phyloP scores from a whole-genome alignment of 2,113 vertebrate species.

The Dipodomys stephensi region DNA sequence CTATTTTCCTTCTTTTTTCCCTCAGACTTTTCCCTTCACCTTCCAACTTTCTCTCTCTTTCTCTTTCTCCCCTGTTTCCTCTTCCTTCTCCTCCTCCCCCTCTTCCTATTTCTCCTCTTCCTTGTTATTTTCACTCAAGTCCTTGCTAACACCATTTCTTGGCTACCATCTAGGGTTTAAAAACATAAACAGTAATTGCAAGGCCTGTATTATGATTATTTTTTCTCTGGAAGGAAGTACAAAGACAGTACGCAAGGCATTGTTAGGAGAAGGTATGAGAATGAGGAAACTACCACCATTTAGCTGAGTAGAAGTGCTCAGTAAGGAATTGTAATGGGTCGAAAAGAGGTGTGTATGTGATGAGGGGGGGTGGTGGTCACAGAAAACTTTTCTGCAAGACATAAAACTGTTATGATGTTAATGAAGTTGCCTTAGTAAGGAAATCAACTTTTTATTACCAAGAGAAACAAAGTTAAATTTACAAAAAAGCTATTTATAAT shows the following conservation, averaged over 20 bases:
- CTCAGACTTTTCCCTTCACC: not conserved
- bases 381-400: no score
- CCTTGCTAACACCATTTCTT: constrained; percentile 32
- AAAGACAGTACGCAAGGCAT: not conserved
- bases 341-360: no score
- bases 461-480: not conserved
- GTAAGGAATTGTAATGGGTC: no score
- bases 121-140: not conserved
- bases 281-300: not conserved
- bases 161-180: not conserved
- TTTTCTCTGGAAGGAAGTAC: not conserved
- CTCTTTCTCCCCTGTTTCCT: not conserved
- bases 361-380: no score
- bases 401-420: not conserved
- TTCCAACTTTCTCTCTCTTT: not conserved
- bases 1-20: no score
- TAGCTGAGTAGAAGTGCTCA: not conserved
- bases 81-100: not conserved
- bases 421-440: not conserved
- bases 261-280: not conserved
- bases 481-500: constrained; percentile 37
- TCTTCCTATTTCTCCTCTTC: not conserved
- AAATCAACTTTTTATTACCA: constrained; percentile 8
- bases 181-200: not conserved
- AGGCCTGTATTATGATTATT: not conserved